Base-by-base conservation (phyloP, 2,113 vertebrate genomes). In the Toxotes chatareus region DNA sequence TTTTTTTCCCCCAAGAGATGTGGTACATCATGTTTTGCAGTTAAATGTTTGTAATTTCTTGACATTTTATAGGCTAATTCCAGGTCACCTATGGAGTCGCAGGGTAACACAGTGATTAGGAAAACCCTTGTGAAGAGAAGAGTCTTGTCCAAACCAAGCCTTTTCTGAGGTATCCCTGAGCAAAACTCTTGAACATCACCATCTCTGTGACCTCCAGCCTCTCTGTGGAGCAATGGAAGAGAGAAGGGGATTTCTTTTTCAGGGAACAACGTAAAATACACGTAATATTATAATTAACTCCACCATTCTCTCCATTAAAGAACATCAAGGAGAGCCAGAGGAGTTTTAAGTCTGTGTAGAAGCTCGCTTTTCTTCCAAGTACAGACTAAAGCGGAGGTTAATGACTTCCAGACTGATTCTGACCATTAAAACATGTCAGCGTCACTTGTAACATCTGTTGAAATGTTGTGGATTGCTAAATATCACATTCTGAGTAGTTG, bases 351-450 rank as follows among this genome's bases (percentile, higher is more conserved):
- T 57, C n/a, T 75, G 61, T 12, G 19, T 79, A 38, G 68, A 59
- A 23, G 60, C 32, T 31, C 40, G 66, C 23, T 62, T 62, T 57
- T 70, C 53, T 59, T 32, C 78, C 66, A 73, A 64, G 12, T 44
- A 10, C 38, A 12, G 0, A 16, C 61, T 34, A 5, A 55, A 76
- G 47, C 34, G 49, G 42, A 72, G 19, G 19, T 57, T 82, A 83
- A 91, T 86, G 66, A 61, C 16, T 84, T 81, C 86, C 89, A 93
- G 85, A 62, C 23, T 11, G 4, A 47, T 79, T 23, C 38, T 32
- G 74, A 88, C 83, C 1, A 23, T 42, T 70, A 36, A 74, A 92
- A 79, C 76, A 87, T 76, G 71, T 69, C 40, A 11, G 57, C 8
- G 0, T 31, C 42, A 21, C 63, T 76, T 38, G 44, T 73, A 80